Conservation (phyloP, 2,888 invertebrate species). For the Seira ritae region DNA sequence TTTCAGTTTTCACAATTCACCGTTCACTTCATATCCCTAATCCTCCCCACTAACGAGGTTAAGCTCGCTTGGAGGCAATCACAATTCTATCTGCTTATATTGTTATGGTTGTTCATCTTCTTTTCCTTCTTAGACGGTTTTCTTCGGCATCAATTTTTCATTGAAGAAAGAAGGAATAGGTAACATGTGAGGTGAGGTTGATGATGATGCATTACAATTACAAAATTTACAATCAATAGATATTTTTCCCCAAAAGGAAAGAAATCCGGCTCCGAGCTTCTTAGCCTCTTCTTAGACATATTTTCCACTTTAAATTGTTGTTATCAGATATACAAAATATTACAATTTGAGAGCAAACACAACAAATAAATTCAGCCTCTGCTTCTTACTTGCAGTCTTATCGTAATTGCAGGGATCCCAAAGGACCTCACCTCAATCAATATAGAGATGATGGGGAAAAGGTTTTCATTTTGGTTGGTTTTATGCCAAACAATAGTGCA, state of each 20-base stretch:
- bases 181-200: slow-evolving; percentile 32
- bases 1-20: too few relatives aligned
- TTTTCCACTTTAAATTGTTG: background rate
- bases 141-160: slow-evolving; percentile 24
- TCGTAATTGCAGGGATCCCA: slow-evolving; percentile 26
- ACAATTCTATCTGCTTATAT: background rate
- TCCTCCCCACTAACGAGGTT: slow-evolving; percentile 57
- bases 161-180: background rate
- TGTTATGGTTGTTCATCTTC: slow-evolving; percentile 33
- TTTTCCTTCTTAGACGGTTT: too few relatives aligned
- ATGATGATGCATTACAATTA: slow-evolving; percentile 8
- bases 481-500: background rate
- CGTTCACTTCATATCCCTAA: slow-evolving; percentile 19
- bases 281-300: background rate
- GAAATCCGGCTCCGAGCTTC: slow-evolving; percentile 34
- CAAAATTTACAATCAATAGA: background rate
- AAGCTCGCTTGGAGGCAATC: slow-evolving; percentile 49
- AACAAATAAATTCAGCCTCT: background rate
- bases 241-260: background rate
- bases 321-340: background rate
- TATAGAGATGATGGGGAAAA: background rate
- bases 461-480: background rate
- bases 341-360: slow-evolving; percentile 7
- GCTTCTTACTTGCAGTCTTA: background rate
- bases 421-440: slow-evolving; percentile 1